phyloP scores from a whole-genome alignment of 2,113 vertebrate species.

The Urocitellus parryii region DNA sequence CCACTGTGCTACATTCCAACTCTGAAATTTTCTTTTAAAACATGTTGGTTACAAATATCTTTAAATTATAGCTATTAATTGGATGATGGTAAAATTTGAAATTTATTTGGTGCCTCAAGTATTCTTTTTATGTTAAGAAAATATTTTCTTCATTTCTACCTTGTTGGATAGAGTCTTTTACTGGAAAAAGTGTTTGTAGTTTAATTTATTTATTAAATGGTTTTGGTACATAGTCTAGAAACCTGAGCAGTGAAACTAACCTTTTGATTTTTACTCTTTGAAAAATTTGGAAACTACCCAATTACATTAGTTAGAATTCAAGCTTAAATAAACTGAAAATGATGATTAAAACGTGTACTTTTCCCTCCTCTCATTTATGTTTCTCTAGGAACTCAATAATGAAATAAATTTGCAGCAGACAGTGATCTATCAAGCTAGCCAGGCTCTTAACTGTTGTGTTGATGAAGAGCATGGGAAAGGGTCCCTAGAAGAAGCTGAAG shows the following conservation, averaged over 20 bases:
- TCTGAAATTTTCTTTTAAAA: background rate
- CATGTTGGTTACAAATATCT: background rate
- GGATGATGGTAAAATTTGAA: background rate
- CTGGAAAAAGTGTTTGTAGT: too few species aligned
- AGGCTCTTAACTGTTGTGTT: slow-evolving; percentile 97
- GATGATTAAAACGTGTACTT: background rate
- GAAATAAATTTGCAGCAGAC: slow-evolving; percentile 98
- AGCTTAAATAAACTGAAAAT: slow-evolving; percentile 33
- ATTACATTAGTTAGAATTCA: background rate
- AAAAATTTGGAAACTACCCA: background rate
- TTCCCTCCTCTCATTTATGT: background rate
- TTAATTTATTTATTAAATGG: background rate
- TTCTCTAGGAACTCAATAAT: slow-evolving; percentile 89
- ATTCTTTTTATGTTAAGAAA: slow-evolving; percentile 9
- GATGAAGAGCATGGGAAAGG: slow-evolving; percentile 98
- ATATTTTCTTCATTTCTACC: background rate
- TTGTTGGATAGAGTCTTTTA: background rate
- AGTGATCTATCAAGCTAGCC: slow-evolving; percentile 97
- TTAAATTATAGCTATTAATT: slow-evolving; percentile 4
- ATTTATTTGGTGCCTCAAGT: background rate
- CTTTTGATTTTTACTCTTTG: slow-evolving; percentile 41
- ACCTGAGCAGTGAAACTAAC: background rate
- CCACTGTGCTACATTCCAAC: too few species aligned
- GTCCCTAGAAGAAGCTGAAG: slow-evolving; percentile 97
- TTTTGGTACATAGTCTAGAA: slow-evolving; percentile 9